Conservation (phyloP, 2,888 invertebrate genomes). For the Halocaridina rubra region DNA sequence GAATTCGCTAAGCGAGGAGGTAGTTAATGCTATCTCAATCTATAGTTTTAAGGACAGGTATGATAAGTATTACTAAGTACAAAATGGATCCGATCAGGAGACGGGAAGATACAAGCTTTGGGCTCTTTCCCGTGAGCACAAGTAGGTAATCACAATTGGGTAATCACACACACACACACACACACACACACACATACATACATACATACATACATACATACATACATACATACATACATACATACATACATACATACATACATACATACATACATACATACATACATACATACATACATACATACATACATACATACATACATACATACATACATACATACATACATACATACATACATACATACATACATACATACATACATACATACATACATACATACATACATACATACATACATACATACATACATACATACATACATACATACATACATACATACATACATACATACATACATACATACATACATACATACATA, state of each 20-base stretch:
- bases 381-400: no score
- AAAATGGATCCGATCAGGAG: no score
- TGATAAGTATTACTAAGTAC: no score
- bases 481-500: slow-evolving; percentile 9
- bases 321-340: neutral
- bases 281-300: neutral
- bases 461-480: neutral
- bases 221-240: neutral
- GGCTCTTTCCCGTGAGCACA: no score
- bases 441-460: neutral
- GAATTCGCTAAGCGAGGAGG: no score
- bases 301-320: neutral
- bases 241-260: neutral
- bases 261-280: neutral
- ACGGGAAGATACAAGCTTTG: neutral
- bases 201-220: neutral
- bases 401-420: neutral
- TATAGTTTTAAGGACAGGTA: no score
- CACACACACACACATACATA: neutral
- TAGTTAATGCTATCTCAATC: no score
- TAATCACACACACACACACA: neutral
- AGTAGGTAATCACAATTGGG: no score
- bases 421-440: neutral
- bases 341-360: neutral
- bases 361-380: neutral